A percentile compares a stretch with the other conserved stretches of the same genome.
Conservation (phyloP, 2,797 vertebrate species). For the Rhinoraja longicauda region DNA sequence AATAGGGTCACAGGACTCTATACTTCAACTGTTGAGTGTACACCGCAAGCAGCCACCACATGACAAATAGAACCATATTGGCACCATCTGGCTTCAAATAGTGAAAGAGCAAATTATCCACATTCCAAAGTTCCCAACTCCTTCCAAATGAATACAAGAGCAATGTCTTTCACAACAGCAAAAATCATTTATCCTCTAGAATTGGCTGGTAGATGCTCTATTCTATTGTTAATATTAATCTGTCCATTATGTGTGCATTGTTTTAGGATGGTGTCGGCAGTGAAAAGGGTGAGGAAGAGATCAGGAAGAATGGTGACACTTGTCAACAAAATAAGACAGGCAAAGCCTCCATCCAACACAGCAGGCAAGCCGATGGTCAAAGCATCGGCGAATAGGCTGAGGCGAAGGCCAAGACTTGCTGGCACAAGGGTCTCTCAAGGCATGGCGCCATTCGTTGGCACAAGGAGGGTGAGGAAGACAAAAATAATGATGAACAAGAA, state of each 20-base stretch:
- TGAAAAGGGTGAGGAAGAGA: neutral
- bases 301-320: neutral
- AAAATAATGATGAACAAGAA: neutral
- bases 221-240: neutral
- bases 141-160: neutral
- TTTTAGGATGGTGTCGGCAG: slow-evolving; percentile 9
- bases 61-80: neutral
- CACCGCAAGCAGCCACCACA: neutral
- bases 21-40: neutral
- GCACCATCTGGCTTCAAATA: neutral
- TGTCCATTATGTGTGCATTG: neutral
- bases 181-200: neutral
- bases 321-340: neutral
- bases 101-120: neutral
- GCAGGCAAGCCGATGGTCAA: neutral
- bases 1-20: neutral
- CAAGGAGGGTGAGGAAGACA: neutral
- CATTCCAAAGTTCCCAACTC: neutral
- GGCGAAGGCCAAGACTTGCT: neutral
- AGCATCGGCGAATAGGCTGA: neutral
- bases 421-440: neutral
- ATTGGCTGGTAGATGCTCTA: neutral
- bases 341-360: neutral
- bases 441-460: neutral
- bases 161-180: neutral